Evolutionary conservation across 2,113 vertebrate genomes (phyloP), one percentile per base, ranked within the genome.

Genomic region (Mobula hypostoma): DNA sequence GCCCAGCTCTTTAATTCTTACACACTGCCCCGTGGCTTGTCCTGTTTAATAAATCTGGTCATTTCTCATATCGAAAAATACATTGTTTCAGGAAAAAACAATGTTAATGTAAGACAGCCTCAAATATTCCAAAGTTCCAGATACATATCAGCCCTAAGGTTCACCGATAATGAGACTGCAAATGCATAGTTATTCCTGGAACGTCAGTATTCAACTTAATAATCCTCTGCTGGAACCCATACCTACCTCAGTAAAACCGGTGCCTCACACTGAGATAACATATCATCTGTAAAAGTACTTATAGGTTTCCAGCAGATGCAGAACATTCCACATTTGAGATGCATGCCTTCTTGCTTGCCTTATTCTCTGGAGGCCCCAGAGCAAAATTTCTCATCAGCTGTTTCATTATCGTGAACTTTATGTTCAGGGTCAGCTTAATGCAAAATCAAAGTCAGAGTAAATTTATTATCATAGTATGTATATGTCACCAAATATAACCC

Each of bases 321-420:
- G 91, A 76, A 93, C 91, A 93, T 93, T 93, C 91, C 91, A 93
- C 91, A 93, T 93, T 93, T 93, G 91, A 24, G 91, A 74, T 93
- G 91, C 91, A 56, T 93, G 91, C 72, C 72, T 70, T 74, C 91
- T 74, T 74, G 70, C 91, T 93, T 36, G 91, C 32, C 70, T 24
- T 48, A 90, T 66, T n/a, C 85, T 90, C 85, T 66, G 19, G 40
- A 74, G 91, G 19, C 7, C 5, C 17, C 48, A 32, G 32, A 56
- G 91, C 72, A 93, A 93, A 56, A 93, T 74, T 93, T 74, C 91
- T 93, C 91, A 93, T 70, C 91, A 93, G 91, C 68, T 93, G 68
- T 74, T 93, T 93, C 72, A 24, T 93, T 93, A 76, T 56, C 76
- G 56, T 70, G 74, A 76, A 32, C 36, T 74, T 93, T 29, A 27